Base-by-base conservation (phyloP, 2,113 vertebrate species). In the Oncorhynchus mykiss region DNA sequence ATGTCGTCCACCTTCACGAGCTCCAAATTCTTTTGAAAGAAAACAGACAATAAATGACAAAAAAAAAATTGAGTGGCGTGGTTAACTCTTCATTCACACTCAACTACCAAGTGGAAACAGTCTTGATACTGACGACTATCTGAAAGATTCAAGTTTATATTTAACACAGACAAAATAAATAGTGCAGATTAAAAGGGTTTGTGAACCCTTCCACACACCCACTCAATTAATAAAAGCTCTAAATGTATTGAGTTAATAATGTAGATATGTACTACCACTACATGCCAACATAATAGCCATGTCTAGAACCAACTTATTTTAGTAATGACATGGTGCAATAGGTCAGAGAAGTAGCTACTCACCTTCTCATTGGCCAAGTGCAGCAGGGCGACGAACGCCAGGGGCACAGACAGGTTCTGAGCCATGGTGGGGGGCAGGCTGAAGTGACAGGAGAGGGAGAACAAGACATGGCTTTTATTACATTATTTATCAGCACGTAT, bases 301-400 rank as follows among this genome's bases (percentile, higher is more conserved):
- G 16, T 54, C 12, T 5, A 16, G 51, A 54, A 54, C 51, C 16
- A 54, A 54, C 51, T 54, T 54, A 14, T 54, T n/a, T 34, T 20
- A 27, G 39, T 16, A 74, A 25, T 16, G 16, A 16, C 16, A 39
- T 29, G 2, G 20, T 20, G 18, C 2, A 22, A 16, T 20, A 57
- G n/a, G 51, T 54, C 51, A 54, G 51, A 62, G 1, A 16, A 54
- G 3, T 62, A 4, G 25, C 20, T 1, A 16, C 94, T 81, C 78
- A 99, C 97, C 93, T 97, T 98, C 90, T 99, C 97, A 22, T 95
- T 99, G 67, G 97, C 95, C 60, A 99, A 86, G 66, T 99, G 96
- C 77, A 99, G 92, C 75, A 99, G 94, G 78, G 95, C 96, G 0
- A 93, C 87, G 24, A 99, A 98, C 0, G 96, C 97, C 86, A 98